These are phyloP conservation scores for Sebastes paucispinis DNA, from an alignment of 2,797 vertebrate genomes.

Conservation along the genomic window DNA sequence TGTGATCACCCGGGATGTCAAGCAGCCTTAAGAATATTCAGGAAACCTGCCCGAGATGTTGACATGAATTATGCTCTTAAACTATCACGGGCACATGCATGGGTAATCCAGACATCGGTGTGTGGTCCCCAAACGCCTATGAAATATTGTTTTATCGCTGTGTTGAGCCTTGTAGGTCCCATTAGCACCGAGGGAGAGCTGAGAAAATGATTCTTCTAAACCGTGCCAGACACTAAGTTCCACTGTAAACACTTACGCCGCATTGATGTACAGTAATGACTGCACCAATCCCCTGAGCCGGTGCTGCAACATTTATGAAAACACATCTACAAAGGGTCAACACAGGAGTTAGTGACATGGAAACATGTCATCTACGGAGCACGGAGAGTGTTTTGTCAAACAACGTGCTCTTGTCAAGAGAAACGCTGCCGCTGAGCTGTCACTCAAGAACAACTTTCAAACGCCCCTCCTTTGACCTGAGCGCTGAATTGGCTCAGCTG, in stretches of 20 bases:
- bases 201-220: conserved; percentile 12
- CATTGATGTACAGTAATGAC: conserved; percentile 11
- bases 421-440: neutral
- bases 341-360: conserved; percentile 2
- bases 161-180: conserved; percentile 9
- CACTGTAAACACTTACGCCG: neutral
- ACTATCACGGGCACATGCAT: neutral
- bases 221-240: neutral
- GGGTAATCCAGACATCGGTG: neutral
- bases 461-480: conserved; percentile 12
- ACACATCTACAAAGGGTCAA: conserved; percentile 19
- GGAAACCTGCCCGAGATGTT: conserved; percentile 11
- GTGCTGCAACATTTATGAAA: conserved; percentile 22
- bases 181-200: conserved; percentile 5
- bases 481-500: conserved; percentile 23
- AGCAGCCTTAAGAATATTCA: conserved; percentile 20
- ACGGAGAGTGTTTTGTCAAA: conserved; percentile 12
- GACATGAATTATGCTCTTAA: conserved; percentile 45
- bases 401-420: neutral
- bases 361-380: conserved; percentile 32
- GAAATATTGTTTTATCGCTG: conserved; percentile 6
- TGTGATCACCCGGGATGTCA: conserved; percentile 30
- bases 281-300: neutral
- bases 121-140: neutral
- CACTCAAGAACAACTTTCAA: neutral